Evolutionary conservation across 2,888 invertebrate species (phyloP), one percentile per base, ranked within the genome.

Genomic region (Fragum fragum): DNA sequence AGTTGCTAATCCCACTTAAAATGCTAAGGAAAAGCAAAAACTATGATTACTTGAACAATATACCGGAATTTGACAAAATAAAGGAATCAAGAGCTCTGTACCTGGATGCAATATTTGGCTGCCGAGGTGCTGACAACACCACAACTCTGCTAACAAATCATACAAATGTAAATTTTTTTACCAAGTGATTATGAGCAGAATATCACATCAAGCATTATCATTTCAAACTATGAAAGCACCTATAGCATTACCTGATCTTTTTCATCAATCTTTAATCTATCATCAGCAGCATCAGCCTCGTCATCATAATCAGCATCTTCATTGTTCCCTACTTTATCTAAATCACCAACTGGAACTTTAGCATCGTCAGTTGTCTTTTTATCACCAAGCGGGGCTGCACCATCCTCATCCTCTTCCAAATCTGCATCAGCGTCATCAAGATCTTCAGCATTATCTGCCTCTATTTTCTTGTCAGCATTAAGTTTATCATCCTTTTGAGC

Each of bases 381-480:
- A 21, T 63, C 63, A 39, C 16, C 66, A 39, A 28, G 21, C 6
- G 32, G 6, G 18, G 23, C 66, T 11, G 9, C 32, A 29, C 36
- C 36, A 47, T 55, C 55, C 28, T 73, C 39, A 42, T 63, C 68
- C 39, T 72, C 71, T 55, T 55, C 68, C n/a, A 53, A 53, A 53
- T 53, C 53, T 7, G 6, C 57, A 57, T 26, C 57, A 0, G 28
- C 1, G 68, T 55, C 76, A n/a, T 39, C n/a, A n/a, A n/a, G n/a
- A n/a, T n/a, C 66, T 26, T 39, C 47, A 16, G 53, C 26, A 26
- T 39, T 16, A 72, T 53, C 55, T 11, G 16, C 76, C 26, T 53
- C 69, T 47, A 9, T 32, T 16, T 42, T 29, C 23, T 23, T 26
- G 21, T 69, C 39, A 39, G 52, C 76, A 26, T 53, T 53, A 21